Conservation (phyloP, 2,797 vertebrate species). For the Hapalemur alaotrensis region DNA sequence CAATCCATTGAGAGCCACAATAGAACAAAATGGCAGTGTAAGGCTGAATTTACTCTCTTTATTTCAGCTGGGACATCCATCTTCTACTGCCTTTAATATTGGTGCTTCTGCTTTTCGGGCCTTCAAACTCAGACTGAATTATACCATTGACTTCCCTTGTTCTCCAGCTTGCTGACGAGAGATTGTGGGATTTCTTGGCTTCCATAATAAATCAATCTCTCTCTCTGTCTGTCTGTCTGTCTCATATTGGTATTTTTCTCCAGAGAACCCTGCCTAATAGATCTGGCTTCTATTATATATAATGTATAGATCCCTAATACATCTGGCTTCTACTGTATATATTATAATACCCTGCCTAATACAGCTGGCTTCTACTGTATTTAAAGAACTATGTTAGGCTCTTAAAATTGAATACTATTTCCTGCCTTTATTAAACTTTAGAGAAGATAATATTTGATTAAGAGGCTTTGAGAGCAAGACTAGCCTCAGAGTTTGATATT, state of each 20-base stretch:
- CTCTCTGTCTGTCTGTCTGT: background rate
- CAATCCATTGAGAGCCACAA: background rate
- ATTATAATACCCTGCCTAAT: background rate
- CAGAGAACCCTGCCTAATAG: background rate
- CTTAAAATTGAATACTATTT: background rate
- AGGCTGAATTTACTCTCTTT: background rate
- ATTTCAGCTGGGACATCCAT: background rate
- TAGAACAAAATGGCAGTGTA: background rate
- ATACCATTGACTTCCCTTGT: background rate
- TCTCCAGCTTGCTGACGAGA: background rate
- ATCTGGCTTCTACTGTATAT: background rate
- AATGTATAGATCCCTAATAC: background rate
- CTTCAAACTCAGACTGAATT: background rate
- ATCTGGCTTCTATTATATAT: background rate
- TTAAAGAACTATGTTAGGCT: background rate
- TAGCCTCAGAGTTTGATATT: background rate
- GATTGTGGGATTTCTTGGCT: background rate
- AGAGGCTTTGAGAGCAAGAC: background rate
- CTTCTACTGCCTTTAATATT: background rate
- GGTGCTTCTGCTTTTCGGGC: background rate
- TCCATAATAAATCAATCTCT: background rate
- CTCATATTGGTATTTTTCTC: background rate
- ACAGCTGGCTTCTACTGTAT: background rate
- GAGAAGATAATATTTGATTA: background rate
- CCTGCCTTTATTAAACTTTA: background rate